Conservation (phyloP, 1,140 invertebrate genomes). For the Drosophila bipectinata region DNA sequence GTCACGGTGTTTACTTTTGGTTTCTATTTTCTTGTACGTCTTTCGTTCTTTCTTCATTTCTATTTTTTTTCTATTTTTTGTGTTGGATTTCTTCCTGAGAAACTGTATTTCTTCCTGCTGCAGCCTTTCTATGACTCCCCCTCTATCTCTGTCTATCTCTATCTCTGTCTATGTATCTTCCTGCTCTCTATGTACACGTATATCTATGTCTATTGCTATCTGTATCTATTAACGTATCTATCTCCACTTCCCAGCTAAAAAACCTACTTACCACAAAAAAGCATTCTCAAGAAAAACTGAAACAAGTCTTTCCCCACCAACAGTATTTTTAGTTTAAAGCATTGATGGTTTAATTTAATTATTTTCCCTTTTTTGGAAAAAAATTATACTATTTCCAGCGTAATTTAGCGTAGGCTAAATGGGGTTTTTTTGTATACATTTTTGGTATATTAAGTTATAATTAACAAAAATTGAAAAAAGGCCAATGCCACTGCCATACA, state of each 20-base stretch:
- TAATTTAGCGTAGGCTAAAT: not conserved
- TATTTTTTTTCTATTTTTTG: not conserved
- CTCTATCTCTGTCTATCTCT: slow-evolving; percentile 26
- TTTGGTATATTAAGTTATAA: not conserved
- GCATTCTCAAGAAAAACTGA: slow-evolving; percentile 31
- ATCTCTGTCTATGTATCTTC: slow-evolving; percentile 23
- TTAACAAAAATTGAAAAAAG: not conserved
- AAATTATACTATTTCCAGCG: no score
- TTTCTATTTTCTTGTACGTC: slow-evolving; percentile 52
- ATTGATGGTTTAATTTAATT: slow-evolving; percentile 14
- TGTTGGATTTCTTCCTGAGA: slow-evolving; percentile 46
- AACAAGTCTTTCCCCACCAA: slow-evolving; percentile 2
- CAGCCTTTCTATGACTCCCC: slow-evolving; percentile 21
- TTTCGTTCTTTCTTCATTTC: slow-evolving; percentile 14
- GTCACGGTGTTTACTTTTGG: slow-evolving; percentile 70
- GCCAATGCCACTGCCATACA: slow-evolving; percentile 16
- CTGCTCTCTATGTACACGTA: slow-evolving; percentile 23
- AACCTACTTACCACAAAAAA: slow-evolving; percentile 29
- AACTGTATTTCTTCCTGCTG: slow-evolving; percentile 58
- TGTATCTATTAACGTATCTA: slow-evolving; percentile 46
- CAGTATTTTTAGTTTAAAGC: not conserved
- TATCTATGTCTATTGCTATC: slow-evolving; percentile 36
- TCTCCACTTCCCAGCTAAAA: slow-evolving; percentile 43
- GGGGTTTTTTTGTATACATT: not conserved
- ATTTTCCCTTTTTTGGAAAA: not conserved